Conservation (phyloP, 2,113 vertebrate species). For the Marmota flaviventris region DNA sequence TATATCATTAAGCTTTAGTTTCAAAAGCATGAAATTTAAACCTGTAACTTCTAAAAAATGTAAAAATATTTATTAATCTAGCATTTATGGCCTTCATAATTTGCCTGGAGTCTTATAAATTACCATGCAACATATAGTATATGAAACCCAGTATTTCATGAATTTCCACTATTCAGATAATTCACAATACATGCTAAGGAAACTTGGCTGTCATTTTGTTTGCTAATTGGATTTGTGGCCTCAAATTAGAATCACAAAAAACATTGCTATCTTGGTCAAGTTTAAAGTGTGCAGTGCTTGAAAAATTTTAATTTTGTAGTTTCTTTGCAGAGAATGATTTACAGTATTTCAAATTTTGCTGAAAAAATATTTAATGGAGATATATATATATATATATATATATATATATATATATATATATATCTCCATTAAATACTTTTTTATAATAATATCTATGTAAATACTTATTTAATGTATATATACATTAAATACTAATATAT, state of each 20-base stretch:
- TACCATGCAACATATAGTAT: not conserved
- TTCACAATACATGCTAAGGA: not conserved
- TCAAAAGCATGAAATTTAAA: not conserved
- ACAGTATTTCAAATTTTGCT: not conserved
- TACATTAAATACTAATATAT: no score
- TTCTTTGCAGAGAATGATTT: conserved; percentile 14
- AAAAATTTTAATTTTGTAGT: not conserved
- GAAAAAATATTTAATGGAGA: not conserved
- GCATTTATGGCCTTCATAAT: not conserved
- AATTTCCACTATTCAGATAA: not conserved
- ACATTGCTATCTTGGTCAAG: not conserved
- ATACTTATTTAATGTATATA: no score
- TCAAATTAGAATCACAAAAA: not conserved
- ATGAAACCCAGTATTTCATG: not conserved
- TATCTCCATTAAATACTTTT: no score
- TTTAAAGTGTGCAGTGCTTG: not conserved
- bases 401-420: no score
- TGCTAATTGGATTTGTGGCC: not conserved
- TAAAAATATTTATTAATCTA: not conserved
- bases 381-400: no score
- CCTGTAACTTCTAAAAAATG: not conserved
- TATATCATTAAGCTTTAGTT: not conserved
- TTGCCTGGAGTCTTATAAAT: not conserved
- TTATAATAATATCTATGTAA: no score
- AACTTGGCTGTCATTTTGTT: not conserved